Percentiles rank a stretch among this genome's conserved stretches.
These are phyloP conservation scores for Agrotis puta DNA, from an alignment of 2,888 invertebrate genomes.

Conservation along the genomic window DNA sequence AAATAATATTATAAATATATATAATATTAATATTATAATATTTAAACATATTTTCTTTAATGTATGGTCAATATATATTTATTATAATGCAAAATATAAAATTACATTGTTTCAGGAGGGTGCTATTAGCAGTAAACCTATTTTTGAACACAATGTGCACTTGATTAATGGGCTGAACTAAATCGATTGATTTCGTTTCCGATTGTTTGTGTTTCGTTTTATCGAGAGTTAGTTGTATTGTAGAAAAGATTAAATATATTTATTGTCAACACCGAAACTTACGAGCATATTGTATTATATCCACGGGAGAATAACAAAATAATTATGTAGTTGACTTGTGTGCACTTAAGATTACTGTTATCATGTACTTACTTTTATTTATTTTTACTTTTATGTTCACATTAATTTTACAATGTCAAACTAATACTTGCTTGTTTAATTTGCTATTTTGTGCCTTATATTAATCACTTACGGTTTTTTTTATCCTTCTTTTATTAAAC, in stretches of 20 bases:
- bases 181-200: constrained; percentile 63
- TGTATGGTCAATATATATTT: background rate
- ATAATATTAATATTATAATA: too few relatives aligned
- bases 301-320: constrained; percentile 27
- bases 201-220: constrained; percentile 62
- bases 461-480: constrained; percentile 9
- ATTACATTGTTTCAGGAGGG: constrained; percentile 17
- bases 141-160: constrained; percentile 56
- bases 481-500: constrained; percentile 19
- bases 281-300: constrained; percentile 25
- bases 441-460: background rate
- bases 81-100: background rate
- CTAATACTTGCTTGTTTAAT: constrained; percentile 10
- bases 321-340: constrained; percentile 17
- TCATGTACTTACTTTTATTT: constrained; percentile 7
- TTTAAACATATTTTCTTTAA: background rate
- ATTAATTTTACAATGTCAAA: constrained; percentile 22
- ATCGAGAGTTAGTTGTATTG: constrained; percentile 34
- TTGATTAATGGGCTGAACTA: constrained; percentile 49
- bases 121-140: constrained; percentile 35
- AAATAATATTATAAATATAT: too few relatives aligned
- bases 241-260: constrained; percentile 31
- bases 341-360: constrained; percentile 7
- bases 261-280: constrained; percentile 48
- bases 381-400: constrained; percentile 32